Evolutionary conservation across 2,888 invertebrate species (phyloP).

Genomic region (Hoplodrina ambigua): DNA sequence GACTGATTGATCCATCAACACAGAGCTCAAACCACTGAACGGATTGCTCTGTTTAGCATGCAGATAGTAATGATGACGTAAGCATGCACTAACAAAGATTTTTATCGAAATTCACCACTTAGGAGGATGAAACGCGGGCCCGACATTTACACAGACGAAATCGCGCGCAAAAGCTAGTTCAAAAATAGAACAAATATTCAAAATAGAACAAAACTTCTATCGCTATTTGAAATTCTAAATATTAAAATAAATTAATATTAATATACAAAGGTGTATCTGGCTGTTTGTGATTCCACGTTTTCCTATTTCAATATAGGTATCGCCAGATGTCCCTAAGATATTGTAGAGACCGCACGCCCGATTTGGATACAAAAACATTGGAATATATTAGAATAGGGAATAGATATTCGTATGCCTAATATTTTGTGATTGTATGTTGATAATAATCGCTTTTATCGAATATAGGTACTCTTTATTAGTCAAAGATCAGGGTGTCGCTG

Average conservation of each 20-base stretch:
- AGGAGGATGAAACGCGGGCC: too few relatives aligned
- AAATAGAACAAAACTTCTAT: neutral
- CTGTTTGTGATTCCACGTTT: conserved; percentile 18
- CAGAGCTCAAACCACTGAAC: too few relatives aligned
- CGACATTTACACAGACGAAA: too few relatives aligned
- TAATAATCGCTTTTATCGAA: neutral
- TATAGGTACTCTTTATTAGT: too few relatives aligned
- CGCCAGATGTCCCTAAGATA: conserved; percentile 44
- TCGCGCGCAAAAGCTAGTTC: too few relatives aligned
- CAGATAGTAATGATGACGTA: too few relatives aligned
- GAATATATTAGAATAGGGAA: conserved; percentile 29
- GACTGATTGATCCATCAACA: too few relatives aligned
- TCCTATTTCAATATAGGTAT: conserved; percentile 31
- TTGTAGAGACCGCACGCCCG: conserved; percentile 7
- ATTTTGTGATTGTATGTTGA: conserved; percentile 25
- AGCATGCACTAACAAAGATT: too few relatives aligned
- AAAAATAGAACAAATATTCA: neutral
- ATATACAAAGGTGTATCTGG: conserved; percentile 11
- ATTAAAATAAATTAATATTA: conserved; percentile 26
- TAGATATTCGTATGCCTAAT: conserved; percentile 3
- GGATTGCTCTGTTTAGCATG: too few relatives aligned
- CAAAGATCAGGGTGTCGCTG: too few relatives aligned
- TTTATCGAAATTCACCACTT: too few relatives aligned
- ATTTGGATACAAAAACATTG: conserved; percentile 28
- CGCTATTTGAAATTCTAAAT: conserved; percentile 27